A percentile compares a stretch with the other conserved stretches of the same genome.
These are phyloP conservation scores for Caenorhabditis afra DNA, from an alignment of 2,888 invertebrate genomes.

Conservation along the genomic window DNA sequence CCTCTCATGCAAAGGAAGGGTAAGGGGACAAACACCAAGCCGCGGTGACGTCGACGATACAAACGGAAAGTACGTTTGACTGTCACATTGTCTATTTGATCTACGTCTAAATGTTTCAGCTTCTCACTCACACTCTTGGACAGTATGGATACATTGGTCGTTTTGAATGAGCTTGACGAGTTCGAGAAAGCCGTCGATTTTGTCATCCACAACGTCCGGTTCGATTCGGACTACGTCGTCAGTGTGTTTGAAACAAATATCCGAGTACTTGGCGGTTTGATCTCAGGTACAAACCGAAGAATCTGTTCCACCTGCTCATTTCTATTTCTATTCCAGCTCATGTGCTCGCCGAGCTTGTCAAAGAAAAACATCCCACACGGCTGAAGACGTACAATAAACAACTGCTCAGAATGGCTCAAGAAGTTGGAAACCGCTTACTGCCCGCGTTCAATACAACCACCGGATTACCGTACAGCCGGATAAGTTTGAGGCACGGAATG, in stretches of 20 bases:
- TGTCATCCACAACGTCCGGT: slow-evolving; percentile 90
- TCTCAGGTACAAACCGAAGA: slow-evolving; percentile 82
- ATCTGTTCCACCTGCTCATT: background rate
- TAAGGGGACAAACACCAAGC: slow-evolving; percentile 90
- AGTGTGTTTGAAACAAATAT: slow-evolving; percentile 99
- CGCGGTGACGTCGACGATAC: slow-evolving; percentile 97
- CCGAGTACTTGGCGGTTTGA: slow-evolving; percentile 89
- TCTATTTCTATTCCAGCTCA: slow-evolving; percentile 84
- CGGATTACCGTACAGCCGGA: slow-evolving; percentile 92
- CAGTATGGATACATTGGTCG: slow-evolving; percentile 92
- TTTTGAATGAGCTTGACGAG: slow-evolving; percentile 92
- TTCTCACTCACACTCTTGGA: slow-evolving; percentile 97
- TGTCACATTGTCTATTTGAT: background rate
- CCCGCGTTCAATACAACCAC: slow-evolving; percentile 99
- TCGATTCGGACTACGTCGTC: slow-evolving; percentile 94
- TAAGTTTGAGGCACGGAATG: slow-evolving; percentile 81
- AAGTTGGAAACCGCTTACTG: slow-evolving; percentile 91
- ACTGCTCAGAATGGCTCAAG: slow-evolving; percentile 90
- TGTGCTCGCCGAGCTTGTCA: slow-evolving; percentile 89
- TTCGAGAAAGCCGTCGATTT: slow-evolving; percentile 93
- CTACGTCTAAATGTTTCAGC: slow-evolving; percentile 83
- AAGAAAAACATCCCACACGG: slow-evolving; percentile 84
- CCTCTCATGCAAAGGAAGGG: slow-evolving; percentile 92
- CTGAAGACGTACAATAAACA: slow-evolving; percentile 83
- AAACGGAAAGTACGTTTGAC: slow-evolving; percentile 92